Evolutionary conservation across 2,888 invertebrate genomes (phyloP), one percentile per base, ranked within the genome.

Genomic region (Thymelicus lineola): DNA sequence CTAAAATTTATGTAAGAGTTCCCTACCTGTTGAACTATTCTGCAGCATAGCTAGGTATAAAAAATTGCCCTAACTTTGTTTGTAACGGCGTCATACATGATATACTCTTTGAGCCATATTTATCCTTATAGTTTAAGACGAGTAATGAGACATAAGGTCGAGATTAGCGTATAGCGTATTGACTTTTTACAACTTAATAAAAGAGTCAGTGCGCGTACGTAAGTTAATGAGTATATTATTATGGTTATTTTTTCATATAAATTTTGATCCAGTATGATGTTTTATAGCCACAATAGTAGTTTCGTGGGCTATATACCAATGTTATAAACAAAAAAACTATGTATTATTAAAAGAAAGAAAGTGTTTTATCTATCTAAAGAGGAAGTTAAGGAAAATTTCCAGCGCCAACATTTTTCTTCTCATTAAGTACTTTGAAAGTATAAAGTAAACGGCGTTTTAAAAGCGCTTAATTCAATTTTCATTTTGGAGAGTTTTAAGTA

Each of bases 401-500:
- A 38, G 62, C 68, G 28, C 68, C 62, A 68, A 68, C 57, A 62
- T 68, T 68, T 68, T 68, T 68, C 68, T 68, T 68, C 62, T 68
- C 68, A 68, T 68, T 62, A 62, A 68, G 46, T 62, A 62, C 61
- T 68, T 68, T 68, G 7, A 68, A 68, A 68, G 68, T 68, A 46
- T 68, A 46, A 68, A 68, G 62, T 68, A 68, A 68, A 68, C 68
- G 62, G 36, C 46, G 57, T 62, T 66, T 68, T 68, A 62, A 60
- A 62, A 68, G 62, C 57, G 62, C 46, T 68, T 68, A 62, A 68
- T 68, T 68, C 68, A 68, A 68, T 62, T 68, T 62, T 68, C 46
- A 68, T 68, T 68, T 62, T 68, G 28, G 46, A 61, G 61, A 68
- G 55, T 62, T 68, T 62, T 15, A 55, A 62, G 68, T 68, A 46